Base-by-base conservation (phyloP, 2,888 invertebrate species). In the Archips xylosteana region DNA sequence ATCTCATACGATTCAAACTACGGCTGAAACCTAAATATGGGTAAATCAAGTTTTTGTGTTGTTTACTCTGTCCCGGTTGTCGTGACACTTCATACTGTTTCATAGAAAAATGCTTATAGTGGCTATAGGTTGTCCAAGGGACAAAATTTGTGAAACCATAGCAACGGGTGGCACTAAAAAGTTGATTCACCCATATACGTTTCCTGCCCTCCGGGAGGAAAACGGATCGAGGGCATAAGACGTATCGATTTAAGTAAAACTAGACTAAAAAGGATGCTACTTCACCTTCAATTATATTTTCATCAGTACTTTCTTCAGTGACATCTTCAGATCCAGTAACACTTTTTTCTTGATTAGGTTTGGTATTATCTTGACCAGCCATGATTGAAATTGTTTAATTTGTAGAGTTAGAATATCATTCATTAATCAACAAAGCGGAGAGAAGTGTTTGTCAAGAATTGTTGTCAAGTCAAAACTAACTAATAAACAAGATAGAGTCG, bases 311-410 rank as follows among this genome's bases (percentile, higher is more conserved):
- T 65, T 76, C 76, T 36, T 81, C 82, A 36, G 80, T 80, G 65
- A 81, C 82, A 15, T 80, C 77, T 71, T 81, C 83, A 76, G 83
- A 80, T 62, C 77, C 80, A 34, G 78, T 69, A 3, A 75, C 76
- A 45, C 79, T 79, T 60, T 81, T 82, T 36, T 85, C 82, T 45
- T 79, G 84, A 76, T 81, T 83, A 15, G 81, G 82, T 74, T 86
- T 87, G 42, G 82, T 83, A 73, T 85, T 80, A 60, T 89, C 87
- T 71, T 87, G 83, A 12, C 88, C 88, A 76, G 89, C 87, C 90
- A 90, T 90, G 57, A 51, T 77, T 5, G 36, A 15, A 9, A 39
- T 61, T 32, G 15, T 62, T 23, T 45, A 2, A 23, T 45, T n/a
- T 15, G 36, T 60, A 49, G 15, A 32, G 51, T 23, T 32, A 39